These are phyloP conservation scores for Hippopotamyrus pictus DNA, from an alignment of 2,797 vertebrate species.

Conservation along the genomic window DNA sequence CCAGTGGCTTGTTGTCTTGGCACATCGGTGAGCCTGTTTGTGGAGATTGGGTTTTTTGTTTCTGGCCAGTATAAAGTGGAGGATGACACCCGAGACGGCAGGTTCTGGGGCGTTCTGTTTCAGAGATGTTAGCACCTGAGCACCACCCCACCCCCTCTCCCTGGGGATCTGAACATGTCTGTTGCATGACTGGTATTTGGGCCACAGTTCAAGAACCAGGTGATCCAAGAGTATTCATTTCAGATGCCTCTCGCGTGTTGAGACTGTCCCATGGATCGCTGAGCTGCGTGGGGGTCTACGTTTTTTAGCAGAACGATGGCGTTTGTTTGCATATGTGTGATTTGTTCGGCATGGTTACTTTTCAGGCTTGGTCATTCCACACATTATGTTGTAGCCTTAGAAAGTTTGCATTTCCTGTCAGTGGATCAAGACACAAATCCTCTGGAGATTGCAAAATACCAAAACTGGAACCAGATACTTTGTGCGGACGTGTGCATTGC, in stretches of 20 bases:
- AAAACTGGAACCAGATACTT: neutral
- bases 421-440: neutral
- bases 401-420: neutral
- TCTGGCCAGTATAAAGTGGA: neutral
- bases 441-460: neutral
- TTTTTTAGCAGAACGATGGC: neutral
- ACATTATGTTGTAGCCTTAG: neutral
- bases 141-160: neutral
- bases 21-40: neutral
- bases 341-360: neutral
- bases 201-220: slow-evolving; percentile 9
- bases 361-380: neutral
- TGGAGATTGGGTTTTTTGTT: neutral
- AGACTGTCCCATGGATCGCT: neutral
- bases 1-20: neutral
- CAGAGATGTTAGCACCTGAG: neutral
- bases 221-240: slow-evolving; percentile 2
- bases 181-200: slow-evolving; percentile 1
- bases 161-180: neutral
- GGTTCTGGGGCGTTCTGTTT: neutral
- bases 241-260: neutral
- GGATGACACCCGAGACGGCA: neutral
- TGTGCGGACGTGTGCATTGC: neutral
- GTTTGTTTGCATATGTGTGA: neutral
- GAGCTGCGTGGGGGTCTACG: neutral